A percentile compares a stretch with the other conserved stretches of the same genome.
Evolutionary conservation across 2,888 invertebrate genomes (phyloP).

Genomic region (Suillia variegata): DNA sequence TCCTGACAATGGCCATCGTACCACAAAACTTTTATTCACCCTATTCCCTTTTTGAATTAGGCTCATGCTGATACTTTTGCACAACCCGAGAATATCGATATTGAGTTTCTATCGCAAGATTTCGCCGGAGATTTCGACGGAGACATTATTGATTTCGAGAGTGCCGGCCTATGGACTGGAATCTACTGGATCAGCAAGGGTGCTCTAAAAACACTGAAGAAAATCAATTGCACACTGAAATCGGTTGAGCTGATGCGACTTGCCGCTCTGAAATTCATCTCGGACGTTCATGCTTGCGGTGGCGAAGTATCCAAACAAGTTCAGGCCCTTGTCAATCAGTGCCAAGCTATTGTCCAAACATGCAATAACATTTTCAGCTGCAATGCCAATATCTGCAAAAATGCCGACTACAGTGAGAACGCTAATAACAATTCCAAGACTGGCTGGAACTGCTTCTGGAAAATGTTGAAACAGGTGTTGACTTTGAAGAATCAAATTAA

Average conservation of each 20-base stretch:
- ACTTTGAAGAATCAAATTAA: constrained; percentile 32
- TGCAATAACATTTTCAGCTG: constrained; percentile 35
- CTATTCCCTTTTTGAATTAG: too few relatives aligned
- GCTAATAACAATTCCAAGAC: constrained; percentile 14
- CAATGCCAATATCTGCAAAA: constrained; percentile 36
- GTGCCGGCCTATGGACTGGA: constrained; percentile 11
- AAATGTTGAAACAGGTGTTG: constrained; percentile 29
- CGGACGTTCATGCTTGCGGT: constrained; percentile 35
- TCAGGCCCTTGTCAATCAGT: constrained; percentile 37
- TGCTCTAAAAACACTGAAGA: constrained; percentile 39
- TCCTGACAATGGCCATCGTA: too few relatives aligned
- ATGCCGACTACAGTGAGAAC: constrained; percentile 16
- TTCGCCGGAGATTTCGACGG: constrained; percentile 1
- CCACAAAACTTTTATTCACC: too few relatives aligned
- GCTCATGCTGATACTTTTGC: constrained; percentile 8
- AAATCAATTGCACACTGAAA: constrained; percentile 43
- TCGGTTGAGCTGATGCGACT: constrained; percentile 36
- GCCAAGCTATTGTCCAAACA: constrained; percentile 33
- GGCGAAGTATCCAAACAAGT: constrained; percentile 33
- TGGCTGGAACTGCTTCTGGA: constrained; percentile 27
- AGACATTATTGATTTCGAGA: constrained; percentile 5
- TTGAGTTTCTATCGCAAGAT: constrained; percentile 7
- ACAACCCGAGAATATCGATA: background rate
- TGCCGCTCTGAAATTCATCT: constrained; percentile 33
- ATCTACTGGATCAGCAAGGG: constrained; percentile 22